Evolutionary conservation across 2,888 invertebrate genomes (phyloP).

Genomic region (Nomada lathburiana): DNA sequence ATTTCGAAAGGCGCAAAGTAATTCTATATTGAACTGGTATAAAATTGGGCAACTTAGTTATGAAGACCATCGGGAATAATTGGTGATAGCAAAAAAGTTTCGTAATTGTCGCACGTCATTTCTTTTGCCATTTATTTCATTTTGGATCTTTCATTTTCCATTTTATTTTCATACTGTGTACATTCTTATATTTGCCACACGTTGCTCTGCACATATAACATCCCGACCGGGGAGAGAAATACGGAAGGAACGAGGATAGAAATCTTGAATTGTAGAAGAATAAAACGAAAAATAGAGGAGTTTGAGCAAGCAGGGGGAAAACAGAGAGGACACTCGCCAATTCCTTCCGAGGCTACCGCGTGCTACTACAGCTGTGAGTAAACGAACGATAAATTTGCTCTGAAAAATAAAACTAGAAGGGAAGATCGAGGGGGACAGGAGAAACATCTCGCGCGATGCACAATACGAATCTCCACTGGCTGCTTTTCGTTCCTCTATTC

Average conservation of each 20-base stretch:
- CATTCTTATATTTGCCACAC: constrained; percentile 36
- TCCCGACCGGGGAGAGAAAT: constrained; percentile 11
- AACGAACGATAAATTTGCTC: constrained; percentile 75
- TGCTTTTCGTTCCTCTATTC: constrained; percentile 2
- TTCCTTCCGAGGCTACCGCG: constrained; percentile 58
- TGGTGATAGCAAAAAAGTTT: too few species aligned
- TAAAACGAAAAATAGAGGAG: constrained; percentile 16
- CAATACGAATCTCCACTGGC: constrained; percentile 55
- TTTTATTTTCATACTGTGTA: constrained; percentile 32
- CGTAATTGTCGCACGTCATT: too few species aligned
- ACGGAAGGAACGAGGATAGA: constrained; percentile 24
- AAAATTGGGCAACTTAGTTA: too few species aligned
- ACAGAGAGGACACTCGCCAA: constrained; percentile 53
- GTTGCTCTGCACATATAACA: constrained; percentile 28
- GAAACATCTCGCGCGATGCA: constrained; percentile 61
- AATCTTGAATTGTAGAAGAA: constrained; percentile 49
- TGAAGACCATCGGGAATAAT: neutral
- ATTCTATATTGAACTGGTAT: too few species aligned
- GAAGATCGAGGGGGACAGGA: constrained; percentile 31
- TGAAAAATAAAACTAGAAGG: constrained; percentile 75
- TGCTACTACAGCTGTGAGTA: constrained; percentile 71
- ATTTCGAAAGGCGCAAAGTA: too few species aligned
- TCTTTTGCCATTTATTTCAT: too few species aligned
- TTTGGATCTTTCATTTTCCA: neutral
- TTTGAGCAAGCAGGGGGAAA: constrained; percentile 18